A percentile compares a stretch with the other conserved stretches of the same genome.
Evolutionary conservation across 2,113 vertebrate genomes (phyloP).

Genomic region (Tetrao urogallus): DNA sequence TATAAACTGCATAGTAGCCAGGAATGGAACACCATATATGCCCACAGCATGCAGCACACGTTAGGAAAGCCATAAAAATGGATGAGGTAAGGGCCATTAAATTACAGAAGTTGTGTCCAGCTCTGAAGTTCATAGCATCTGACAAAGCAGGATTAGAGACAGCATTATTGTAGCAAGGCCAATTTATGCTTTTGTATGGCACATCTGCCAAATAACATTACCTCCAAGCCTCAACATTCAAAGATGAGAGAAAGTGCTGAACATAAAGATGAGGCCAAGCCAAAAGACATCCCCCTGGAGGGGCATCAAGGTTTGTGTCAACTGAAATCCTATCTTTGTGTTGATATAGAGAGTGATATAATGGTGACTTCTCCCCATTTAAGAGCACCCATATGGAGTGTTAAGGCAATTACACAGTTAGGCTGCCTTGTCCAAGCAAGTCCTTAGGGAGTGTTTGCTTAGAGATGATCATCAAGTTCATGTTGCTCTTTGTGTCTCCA

Average conservation of each 20-base stretch:
- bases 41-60: accelerated
- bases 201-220: background rate
- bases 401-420: background rate
- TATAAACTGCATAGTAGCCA: background rate
- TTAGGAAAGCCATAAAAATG: background rate
- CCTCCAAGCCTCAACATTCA: accelerated
- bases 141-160: background rate
- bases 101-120: background rate
- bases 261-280: accelerated
- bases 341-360: background rate
- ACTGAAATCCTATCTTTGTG: background rate
- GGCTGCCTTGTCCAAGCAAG: background rate
- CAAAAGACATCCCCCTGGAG: background rate
- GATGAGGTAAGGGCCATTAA: background rate
- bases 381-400: background rate
- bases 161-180: background rate
- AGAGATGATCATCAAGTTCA: background rate
- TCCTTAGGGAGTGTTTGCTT: background rate
- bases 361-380: background rate
- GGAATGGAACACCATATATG: accelerated
- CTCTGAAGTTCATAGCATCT: background rate
- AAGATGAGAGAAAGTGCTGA: background rate
- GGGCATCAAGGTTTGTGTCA: background rate
- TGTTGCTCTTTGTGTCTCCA: background rate
- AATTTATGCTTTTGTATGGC: background rate